Conservation (phyloP, 1,140 invertebrate species). For the Trissolcus basalis region DNA sequence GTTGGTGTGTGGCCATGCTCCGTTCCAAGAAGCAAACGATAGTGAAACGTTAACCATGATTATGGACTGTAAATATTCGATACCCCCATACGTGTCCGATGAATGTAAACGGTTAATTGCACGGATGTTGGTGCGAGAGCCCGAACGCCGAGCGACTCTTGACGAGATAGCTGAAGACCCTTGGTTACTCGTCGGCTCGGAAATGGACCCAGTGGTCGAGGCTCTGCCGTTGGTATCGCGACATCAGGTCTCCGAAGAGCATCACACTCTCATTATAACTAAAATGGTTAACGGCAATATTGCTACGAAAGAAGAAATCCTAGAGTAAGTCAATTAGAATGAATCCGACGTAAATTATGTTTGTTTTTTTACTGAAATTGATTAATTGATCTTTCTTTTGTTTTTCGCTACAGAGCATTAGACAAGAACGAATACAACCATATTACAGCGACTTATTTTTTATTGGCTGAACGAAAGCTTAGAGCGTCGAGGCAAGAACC, state of each 20-base stretch:
- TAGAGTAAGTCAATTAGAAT: slow-evolving; percentile 81
- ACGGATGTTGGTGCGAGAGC: slow-evolving; percentile 94
- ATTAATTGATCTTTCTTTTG: slow-evolving; percentile 16
- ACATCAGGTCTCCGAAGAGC: slow-evolving; percentile 92
- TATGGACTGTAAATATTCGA: slow-evolving; percentile 98
- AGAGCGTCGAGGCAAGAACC: slow-evolving; percentile 83
- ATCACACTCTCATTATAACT: slow-evolving; percentile 93
- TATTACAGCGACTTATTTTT: slow-evolving; percentile 98
- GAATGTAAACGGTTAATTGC: slow-evolving; percentile 91
- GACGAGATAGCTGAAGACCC: slow-evolving; percentile 91
- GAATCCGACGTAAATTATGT: no score
- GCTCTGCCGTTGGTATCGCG: slow-evolving; percentile 87
- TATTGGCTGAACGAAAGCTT: slow-evolving; percentile 95
- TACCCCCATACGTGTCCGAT: slow-evolving; percentile 91
- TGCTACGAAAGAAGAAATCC: slow-evolving; percentile 93
- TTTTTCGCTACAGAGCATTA: slow-evolving; percentile 82
- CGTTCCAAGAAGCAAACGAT: slow-evolving; percentile 99
- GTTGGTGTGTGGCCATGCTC: slow-evolving; percentile 97
- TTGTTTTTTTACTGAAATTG: no score
- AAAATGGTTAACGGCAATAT: slow-evolving; percentile 98
- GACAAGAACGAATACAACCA: slow-evolving; percentile 98
- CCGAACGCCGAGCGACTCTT: slow-evolving; percentile 90
- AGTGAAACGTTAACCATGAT: slow-evolving; percentile 99
- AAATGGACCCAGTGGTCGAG: slow-evolving; percentile 74
- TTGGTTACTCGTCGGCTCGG: slow-evolving; percentile 84